Evolutionary conservation across 2,888 invertebrate species (phyloP).

Genomic region (Epinotia bilunana): DNA sequence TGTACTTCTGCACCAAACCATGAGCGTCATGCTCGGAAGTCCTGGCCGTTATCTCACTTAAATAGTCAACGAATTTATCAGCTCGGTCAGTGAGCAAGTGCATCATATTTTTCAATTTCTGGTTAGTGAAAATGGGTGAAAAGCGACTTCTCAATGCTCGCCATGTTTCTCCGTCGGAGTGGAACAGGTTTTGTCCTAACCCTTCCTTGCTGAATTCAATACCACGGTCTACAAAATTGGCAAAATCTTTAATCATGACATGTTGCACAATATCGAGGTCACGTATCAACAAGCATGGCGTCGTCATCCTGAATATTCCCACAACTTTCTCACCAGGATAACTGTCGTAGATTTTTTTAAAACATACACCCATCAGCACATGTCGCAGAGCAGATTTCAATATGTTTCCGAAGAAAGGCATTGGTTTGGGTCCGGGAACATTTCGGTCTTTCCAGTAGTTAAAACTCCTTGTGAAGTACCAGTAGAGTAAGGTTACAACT

Average conservation of each 20-base stretch:
- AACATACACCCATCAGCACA: slow-evolving; percentile 20
- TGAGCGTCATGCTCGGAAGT: slow-evolving; percentile 54
- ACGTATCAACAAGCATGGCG: slow-evolving; percentile 45
- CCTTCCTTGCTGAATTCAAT: slow-evolving; percentile 28
- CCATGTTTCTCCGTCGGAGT: slow-evolving; percentile 23
- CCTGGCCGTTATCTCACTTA: slow-evolving; percentile 2
- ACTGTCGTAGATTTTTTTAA: slow-evolving; percentile 44
- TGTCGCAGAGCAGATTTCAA: slow-evolving; percentile 37
- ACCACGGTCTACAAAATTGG: slow-evolving; percentile 34
- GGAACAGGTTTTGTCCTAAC: slow-evolving; percentile 31
- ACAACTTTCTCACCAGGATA: slow-evolving; percentile 49
- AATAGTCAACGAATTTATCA: slow-evolving; percentile 22
- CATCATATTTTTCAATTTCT: slow-evolving; percentile 46
- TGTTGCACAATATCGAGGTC: slow-evolving; percentile 34
- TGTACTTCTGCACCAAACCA: slow-evolving; percentile 56
- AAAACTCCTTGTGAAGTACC: slow-evolving; percentile 35
- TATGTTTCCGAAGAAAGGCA: slow-evolving; percentile 47
- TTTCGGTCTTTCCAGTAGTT: slow-evolving; percentile 48
- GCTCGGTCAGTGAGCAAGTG: slow-evolving; percentile 18
- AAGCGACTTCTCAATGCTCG: slow-evolving; percentile 39
- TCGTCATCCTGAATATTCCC: slow-evolving; percentile 46
- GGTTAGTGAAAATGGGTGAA: slow-evolving; percentile 44
- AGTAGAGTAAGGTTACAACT: neutral
- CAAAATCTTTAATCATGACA: slow-evolving; percentile 37
- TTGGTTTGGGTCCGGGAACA: slow-evolving; percentile 46